These are phyloP conservation scores for Carassius carassius DNA, from an alignment of 2,113 vertebrate genomes.

Conservation along the genomic window DNA sequence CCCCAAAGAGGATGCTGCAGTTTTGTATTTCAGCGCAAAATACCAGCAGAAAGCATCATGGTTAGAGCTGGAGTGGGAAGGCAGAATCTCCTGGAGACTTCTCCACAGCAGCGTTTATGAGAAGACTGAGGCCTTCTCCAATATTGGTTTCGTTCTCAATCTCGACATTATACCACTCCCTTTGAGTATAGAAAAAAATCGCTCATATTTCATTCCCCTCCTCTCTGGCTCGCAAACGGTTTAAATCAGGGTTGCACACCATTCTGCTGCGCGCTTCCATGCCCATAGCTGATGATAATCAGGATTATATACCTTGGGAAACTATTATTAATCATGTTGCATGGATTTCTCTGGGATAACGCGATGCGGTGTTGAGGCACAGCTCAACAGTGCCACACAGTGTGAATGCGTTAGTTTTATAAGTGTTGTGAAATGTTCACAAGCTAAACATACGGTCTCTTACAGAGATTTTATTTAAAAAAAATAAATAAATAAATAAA, in stretches of 20 bases:
- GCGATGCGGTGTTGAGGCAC: slow-evolving; percentile 6
- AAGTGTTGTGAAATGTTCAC: background rate
- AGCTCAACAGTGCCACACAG: slow-evolving; percentile 63
- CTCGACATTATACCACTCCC: slow-evolving; percentile 62
- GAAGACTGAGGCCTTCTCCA: slow-evolving; percentile 46
- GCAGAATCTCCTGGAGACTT: slow-evolving; percentile 19
- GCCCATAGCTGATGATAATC: slow-evolving; percentile 47
- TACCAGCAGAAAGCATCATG: slow-evolving; percentile 52
- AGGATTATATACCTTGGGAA: slow-evolving; percentile 52
- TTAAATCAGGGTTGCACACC: background rate
- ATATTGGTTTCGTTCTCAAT: slow-evolving; percentile 59
- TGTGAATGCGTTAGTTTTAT: slow-evolving; percentile 46
- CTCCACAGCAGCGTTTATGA: slow-evolving; percentile 36
- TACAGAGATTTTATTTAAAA: background rate
- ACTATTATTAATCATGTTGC: slow-evolving; percentile 52
- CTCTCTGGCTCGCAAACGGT: slow-evolving; percentile 39
- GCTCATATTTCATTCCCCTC: slow-evolving; percentile 54
- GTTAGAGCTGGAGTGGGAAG: slow-evolving; percentile 41
- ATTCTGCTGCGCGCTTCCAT: slow-evolving; percentile 31
- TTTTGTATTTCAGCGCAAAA: slow-evolving; percentile 49
- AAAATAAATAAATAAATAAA: too few species aligned
- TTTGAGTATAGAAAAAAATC: slow-evolving; percentile 51
- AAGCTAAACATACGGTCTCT: background rate
- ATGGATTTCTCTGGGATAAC: slow-evolving; percentile 38
- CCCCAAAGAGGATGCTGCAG: slow-evolving; percentile 46